Base-by-base conservation (phyloP, 2,113 vertebrate species). In the Lepus europaeus region DNA sequence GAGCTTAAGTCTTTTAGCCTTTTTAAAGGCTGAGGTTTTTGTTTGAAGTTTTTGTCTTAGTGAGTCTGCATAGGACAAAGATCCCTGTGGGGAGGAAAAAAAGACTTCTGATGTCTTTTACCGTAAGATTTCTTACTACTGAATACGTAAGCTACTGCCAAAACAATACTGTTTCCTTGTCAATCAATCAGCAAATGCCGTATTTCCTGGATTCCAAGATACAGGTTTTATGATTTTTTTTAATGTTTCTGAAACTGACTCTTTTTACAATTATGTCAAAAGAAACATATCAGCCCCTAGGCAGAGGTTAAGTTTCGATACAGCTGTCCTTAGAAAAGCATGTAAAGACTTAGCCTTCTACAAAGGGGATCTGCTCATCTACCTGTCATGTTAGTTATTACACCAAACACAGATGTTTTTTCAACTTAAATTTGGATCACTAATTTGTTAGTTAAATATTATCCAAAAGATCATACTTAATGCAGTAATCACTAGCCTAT, bases 121-220 rank as follows among this genome's bases (percentile, higher is more conserved):
- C 36, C 91, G 61, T 87, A 94, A 85, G 94, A 14, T 1, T 80
- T 29, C 17, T 2, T 78, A 70, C 63, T 78, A 88, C 4, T 70
- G n/a, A 78, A 72, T 73, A 93, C 14, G n/a, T 70, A 74, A 84
- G 61, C 27, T 61, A 70, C 0, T 84, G 53, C 49, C 72, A 90
- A 95, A 89, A 93, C n/a, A 39, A 64, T 78, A 66, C 1, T 69
- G 29, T 56, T 82, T 93, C n/a, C 36, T 92, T 89, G 74, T 31
- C 63, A 87, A 79, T 87, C 45, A 89, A 74, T 91, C 64, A 93
- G 39, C 49, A 89, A 97, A 92, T 90, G 93, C 72, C 25, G 0
- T 88, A 96, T 92, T 96, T 95, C 88, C 78, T 85, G 73, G 88
- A 96, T 96, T 96, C 92, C 96, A 95, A 95, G 88, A 95, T 78